phyloP scores from a whole-genome alignment of 2,113 vertebrate genomes.

The Hyperopisus bebe region DNA sequence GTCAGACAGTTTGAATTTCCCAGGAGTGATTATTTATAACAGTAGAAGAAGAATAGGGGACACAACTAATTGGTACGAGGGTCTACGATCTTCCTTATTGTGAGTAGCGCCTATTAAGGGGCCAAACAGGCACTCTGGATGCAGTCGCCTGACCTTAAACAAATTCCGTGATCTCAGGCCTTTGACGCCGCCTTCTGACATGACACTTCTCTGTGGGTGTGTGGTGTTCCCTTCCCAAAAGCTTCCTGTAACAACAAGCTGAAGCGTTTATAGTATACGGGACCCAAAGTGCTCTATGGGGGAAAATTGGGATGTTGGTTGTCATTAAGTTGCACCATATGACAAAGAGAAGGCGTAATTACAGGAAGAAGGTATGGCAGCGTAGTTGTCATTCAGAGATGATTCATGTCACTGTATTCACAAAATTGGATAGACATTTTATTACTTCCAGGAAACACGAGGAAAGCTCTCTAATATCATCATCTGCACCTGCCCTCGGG shows the following conservation, averaged over 20 bases:
- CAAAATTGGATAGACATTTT: conserved; percentile 11
- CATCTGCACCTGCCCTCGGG: not conserved
- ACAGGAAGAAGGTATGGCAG: not conserved
- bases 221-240: not conserved
- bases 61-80: not conserved
- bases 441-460: conserved; percentile 7
- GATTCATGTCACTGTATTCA: not conserved
- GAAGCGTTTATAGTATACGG: not conserved
- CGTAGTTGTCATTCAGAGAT: not conserved
- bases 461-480: not conserved
- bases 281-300: not conserved
- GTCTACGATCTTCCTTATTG: not conserved
- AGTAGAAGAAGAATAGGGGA: not conserved
- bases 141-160: not conserved
- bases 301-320: not conserved
- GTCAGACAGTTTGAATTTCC: not conserved
- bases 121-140: not conserved
- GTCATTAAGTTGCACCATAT: not conserved
- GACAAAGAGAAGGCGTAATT: not conserved
- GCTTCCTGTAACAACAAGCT: not conserved
- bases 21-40: conserved; percentile 7
- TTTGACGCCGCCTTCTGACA: not conserved
- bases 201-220: not conserved
- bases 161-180: not conserved
- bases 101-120: not conserved